Evolutionary conservation across 2,888 invertebrate genomes (phyloP), one percentile per base, ranked within the genome.

Genomic region (Panopea generosa): DNA sequence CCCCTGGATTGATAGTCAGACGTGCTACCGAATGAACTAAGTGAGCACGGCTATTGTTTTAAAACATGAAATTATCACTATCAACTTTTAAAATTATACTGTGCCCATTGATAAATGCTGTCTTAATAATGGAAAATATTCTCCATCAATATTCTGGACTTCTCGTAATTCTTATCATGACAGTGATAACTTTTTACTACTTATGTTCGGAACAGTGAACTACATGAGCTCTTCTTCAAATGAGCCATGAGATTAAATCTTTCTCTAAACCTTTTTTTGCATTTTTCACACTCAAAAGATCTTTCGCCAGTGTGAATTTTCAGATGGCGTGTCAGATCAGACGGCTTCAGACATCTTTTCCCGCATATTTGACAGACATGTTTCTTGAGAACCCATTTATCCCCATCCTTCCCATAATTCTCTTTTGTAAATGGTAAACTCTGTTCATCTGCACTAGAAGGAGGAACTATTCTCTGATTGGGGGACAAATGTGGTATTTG

Each of bases 381-480:
- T 11, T 68, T 55, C 29, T 77, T 77, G 16, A 77, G 43, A 7
- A 77, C 72, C 65, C 72, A 77, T 27, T 77, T 77, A 45, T 77
- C 77, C 22, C 66, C 63, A n/a, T 77, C 77, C 38, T 77, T 77
- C 7, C 77, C 77, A 29, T 77, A 77, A 33, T 77, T 77, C 29
- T 77, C 77, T 24, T 68, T 72, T 18, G 77, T 77, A 61, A 77
- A 72, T 11, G 77, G 77, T 22, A 77, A 50, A 52, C 40, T 60
- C 29, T 69, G 72, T 7, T 77, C 77, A 24, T 77, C 72, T 33
- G 60, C 49, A 43, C 63, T 65, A 9, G 61, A 26, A 2, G 72
- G 77, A n/a, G 72, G 63, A n/a, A 77, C 65, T 20, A 77, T 72
- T 43, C 65, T 63, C 49, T 71, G 60, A 55, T 73, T 68, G 4